Percentiles rank a stretch among this genome's conserved stretches.
Conservation (phyloP, 1,140 invertebrate species). For the Anastatus disparis region DNA sequence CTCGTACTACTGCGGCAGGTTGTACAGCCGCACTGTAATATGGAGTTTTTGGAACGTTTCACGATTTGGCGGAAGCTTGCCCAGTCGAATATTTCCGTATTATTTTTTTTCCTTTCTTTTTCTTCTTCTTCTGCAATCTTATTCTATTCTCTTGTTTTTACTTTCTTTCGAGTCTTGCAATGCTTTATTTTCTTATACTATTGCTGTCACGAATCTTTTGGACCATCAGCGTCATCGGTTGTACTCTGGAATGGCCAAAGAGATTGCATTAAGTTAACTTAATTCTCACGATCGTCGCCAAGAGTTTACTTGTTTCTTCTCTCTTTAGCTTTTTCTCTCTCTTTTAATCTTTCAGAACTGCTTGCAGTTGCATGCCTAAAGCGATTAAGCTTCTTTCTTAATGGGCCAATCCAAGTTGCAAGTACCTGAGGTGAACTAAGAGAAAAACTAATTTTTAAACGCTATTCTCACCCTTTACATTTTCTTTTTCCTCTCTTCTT, state of each 20-base stretch:
- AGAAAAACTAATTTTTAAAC: conserved; percentile 34
- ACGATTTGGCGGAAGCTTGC: conserved; percentile 23
- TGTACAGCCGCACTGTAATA: no score
- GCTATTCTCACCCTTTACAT: not conserved
- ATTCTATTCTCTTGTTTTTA: not conserved
- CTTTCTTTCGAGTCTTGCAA: not conserved
- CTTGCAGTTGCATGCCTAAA: conserved; percentile 27
- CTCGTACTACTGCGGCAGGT: not conserved
- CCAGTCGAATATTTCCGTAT: conserved; percentile 33
- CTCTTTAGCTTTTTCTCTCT: no score
- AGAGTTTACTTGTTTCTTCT: conserved; percentile 3
- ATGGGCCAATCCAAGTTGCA: not conserved
- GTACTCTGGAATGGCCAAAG: not conserved
- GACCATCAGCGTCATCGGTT: not conserved
- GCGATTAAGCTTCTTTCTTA: conserved; percentile 28
- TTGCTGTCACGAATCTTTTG: not conserved
- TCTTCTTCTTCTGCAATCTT: not conserved
- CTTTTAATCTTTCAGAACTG: no score
- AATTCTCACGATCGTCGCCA: conserved; percentile 23
- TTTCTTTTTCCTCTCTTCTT: not conserved
- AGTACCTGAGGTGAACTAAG: not conserved
- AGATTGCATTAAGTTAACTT: conserved; percentile 31
- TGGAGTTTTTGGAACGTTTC: conserved; percentile 16
- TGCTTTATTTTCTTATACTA: conserved; percentile 8
- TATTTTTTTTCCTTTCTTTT: not conserved